phyloP scores from a whole-genome alignment of 2,888 invertebrate genomes.

The Drosophila meridionalis region DNA sequence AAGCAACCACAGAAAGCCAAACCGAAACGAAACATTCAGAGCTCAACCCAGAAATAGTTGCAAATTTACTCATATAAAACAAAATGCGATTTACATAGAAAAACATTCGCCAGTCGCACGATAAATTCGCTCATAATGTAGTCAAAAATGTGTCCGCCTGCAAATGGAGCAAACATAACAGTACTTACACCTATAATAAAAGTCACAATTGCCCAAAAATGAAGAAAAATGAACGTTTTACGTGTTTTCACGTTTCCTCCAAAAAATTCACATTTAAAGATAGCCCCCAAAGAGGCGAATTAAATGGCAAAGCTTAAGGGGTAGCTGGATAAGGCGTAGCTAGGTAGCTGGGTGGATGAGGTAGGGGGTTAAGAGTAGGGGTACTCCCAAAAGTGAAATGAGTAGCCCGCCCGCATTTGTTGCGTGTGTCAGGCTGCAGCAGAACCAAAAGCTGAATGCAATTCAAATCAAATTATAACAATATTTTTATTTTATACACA shows the following conservation, averaged over 20 bases:
- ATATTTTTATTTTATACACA: slow-evolving; percentile 12
- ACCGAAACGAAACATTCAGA: slow-evolving; percentile 20
- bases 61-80: slow-evolving; percentile 20
- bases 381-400: slow-evolving; percentile 12
- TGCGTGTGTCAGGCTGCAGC: slow-evolving; percentile 45
- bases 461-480: slow-evolving; percentile 34
- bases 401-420: not conserved
- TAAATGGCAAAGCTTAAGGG: slow-evolving; percentile 4
- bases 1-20: slow-evolving; percentile 29
- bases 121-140: slow-evolving; percentile 43
- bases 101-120: slow-evolving; percentile 40
- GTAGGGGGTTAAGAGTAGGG: not conserved
- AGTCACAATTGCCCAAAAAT: slow-evolving; percentile 34
- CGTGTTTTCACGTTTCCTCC: slow-evolving; percentile 41
- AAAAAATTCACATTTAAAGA: slow-evolving; percentile 16
- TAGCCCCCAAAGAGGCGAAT: slow-evolving; percentile 1
- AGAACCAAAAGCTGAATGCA: slow-evolving; percentile 25
- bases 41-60: slow-evolving; percentile 39
- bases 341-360: not conserved
- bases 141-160: slow-evolving; percentile 6
- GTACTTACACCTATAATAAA: slow-evolving; percentile 41
- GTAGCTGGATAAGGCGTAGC: not conserved
- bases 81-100: slow-evolving; percentile 40
- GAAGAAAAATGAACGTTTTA: slow-evolving; percentile 60
- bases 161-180: slow-evolving; percentile 1